A percentile compares a stretch with the other conserved stretches of the same genome.
Evolutionary conservation across 1,140 invertebrate genomes (phyloP).

Genomic region (Condylostylus longicornis): DNA sequence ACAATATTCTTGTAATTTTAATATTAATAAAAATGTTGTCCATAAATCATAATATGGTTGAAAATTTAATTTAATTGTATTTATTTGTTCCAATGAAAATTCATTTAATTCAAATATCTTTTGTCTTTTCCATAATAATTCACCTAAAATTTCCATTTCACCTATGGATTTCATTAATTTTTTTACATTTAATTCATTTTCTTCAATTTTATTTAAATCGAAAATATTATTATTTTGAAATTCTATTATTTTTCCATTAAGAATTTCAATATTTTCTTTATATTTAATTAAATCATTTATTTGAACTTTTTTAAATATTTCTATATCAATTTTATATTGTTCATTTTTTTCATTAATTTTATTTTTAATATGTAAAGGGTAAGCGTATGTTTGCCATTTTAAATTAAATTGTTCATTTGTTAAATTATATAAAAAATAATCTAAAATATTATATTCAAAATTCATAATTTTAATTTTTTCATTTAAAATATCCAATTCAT

Average conservation of each 20-base stretch:
- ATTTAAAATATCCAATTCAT: slow-evolving; percentile 16
- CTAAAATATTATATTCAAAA: slow-evolving; percentile 26
- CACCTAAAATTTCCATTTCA: slow-evolving; percentile 19
- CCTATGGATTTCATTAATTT: slow-evolving; percentile 19
- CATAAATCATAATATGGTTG: slow-evolving; percentile 21
- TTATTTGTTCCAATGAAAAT: slow-evolving; percentile 17
- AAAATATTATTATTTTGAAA: too few relatives aligned
- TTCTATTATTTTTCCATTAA: slow-evolving; percentile 27
- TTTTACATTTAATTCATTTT: too few relatives aligned
- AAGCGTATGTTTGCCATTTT: slow-evolving; percentile 28
- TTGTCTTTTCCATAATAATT: slow-evolving; percentile 18
- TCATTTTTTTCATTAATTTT: slow-evolving; percentile 20
- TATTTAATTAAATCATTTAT: slow-evolving; percentile 20
- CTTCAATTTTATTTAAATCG: too few relatives aligned
- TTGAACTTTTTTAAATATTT: slow-evolving; percentile 23
- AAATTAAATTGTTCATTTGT: slow-evolving; percentile 24
- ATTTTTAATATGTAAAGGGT: slow-evolving; percentile 23
- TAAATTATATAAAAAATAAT: slow-evolving; percentile 28
- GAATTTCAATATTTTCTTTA: slow-evolving; percentile 23
- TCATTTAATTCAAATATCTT: slow-evolving; percentile 24
- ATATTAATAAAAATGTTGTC: slow-evolving; percentile 22
- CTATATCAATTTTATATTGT: slow-evolving; percentile 26
- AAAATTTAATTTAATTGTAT: slow-evolving; percentile 20
- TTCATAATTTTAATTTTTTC: slow-evolving; percentile 27
- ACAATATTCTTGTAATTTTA: slow-evolving; percentile 26